Evolutionary conservation across 2,113 vertebrate species (phyloP).

Genomic region (Oryzias javanicus): DNA sequence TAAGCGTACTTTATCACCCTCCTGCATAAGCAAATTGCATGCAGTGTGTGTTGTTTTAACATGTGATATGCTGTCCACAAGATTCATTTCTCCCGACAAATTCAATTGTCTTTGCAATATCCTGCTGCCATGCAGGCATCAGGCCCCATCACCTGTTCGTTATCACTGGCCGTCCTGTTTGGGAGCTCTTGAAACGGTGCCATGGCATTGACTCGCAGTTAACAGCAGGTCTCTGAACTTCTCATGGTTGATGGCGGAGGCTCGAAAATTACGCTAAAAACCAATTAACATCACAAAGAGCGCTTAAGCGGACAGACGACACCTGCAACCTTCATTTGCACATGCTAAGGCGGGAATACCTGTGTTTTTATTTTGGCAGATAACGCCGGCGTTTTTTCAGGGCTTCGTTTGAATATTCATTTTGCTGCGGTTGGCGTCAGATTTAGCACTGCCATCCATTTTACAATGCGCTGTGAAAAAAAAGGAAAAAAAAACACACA

Average conservation of each 20-base stretch:
- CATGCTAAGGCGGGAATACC: constrained; percentile 71
- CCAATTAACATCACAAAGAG: constrained; percentile 85
- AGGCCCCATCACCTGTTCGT: constrained; percentile 77
- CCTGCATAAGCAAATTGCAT: constrained; percentile 70
- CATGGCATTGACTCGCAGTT: constrained; percentile 70
- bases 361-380: constrained; percentile 77
- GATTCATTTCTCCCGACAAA: constrained; percentile 75
- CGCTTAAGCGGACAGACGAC: constrained; percentile 69
- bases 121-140: constrained; percentile 71
- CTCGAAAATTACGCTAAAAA: constrained; percentile 77
- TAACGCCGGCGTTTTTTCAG: constrained; percentile 65
- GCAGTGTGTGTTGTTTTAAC: constrained; percentile 71
- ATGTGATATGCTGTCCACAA: constrained; percentile 77
- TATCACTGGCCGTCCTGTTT: constrained; percentile 76
- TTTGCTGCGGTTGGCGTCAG: constrained; percentile 31
- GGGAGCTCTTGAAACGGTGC: constrained; percentile 73
- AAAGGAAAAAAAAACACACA: constrained; percentile 46
- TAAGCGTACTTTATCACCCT: constrained; percentile 73
- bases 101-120: constrained; percentile 81
- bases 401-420: constrained; percentile 61
- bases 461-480: constrained; percentile 44
- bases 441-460: constrained; percentile 44
- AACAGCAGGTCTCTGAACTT: constrained; percentile 79
- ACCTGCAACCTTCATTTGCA: constrained; percentile 82
- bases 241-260: constrained; percentile 73